Base-by-base conservation (phyloP, 2,797 vertebrate species). In the Spea hammondii region DNA sequence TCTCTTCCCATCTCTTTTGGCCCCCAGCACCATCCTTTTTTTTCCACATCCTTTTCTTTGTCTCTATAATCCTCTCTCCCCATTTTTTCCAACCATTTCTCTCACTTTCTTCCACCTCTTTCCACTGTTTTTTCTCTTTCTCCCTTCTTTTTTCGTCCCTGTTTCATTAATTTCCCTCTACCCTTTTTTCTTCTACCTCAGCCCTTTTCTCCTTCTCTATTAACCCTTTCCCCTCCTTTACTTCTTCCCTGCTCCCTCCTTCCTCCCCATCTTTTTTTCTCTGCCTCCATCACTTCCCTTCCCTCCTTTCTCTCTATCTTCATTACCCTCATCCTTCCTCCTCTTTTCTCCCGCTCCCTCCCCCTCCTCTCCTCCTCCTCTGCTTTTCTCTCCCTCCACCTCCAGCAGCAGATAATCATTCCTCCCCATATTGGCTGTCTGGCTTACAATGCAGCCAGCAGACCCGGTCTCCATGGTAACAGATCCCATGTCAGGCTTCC, bases 391-490 rank as follows among this genome's bases (percentile, higher is more conserved):
- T 85, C 84, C 82, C 70, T 72, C 85, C 85, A 76, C 85, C 82
- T 85, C 84, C 78, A 74, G 72, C 75, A 86, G 85, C 69, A 87
- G 84, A 84, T 87, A 87, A 86, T 85, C 84, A 75, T 81, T 85
- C 82, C 82, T 83, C 65, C 74, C 4, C 0, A 85, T 86, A 86
- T 87, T 89, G 87, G 87, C 85, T 85, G 83, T 84, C 79, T 86
- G 84, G 85, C 86, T 87, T 65, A 77, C 74, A 89, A 87, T 85
- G 82, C 84, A 89, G 84, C 84, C 83, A 83, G 86, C 83, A 84
- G 87, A 81, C 87, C 85, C 84, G 71, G 88, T 90, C 86, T 85
- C 89, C 88, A 89, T 90, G 85, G 88, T 87, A 87, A 90, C 85
- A 75, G 79, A 84, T 86, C 87, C 87, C 88, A 87, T 88, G 87